phyloP scores from a whole-genome alignment of 2,888 invertebrate genomes.

The Drosophila putrida region DNA sequence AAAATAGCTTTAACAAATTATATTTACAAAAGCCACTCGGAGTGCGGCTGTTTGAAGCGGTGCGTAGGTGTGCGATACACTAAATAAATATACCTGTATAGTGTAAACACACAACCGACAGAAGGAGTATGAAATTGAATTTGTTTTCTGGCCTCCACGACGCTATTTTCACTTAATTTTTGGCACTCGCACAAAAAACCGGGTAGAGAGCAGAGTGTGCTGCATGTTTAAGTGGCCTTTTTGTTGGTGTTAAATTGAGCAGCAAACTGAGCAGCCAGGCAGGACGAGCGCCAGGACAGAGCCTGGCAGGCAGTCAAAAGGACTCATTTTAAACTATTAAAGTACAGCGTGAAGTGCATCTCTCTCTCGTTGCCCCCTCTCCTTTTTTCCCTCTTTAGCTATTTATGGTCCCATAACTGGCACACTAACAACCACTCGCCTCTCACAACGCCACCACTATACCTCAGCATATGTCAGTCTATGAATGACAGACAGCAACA shows the following conservation, averaged over 20 bases:
- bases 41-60: conserved; percentile 14
- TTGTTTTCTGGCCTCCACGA: conserved; percentile 30
- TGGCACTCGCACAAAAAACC: conserved; percentile 43
- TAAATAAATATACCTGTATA: conserved; percentile 64
- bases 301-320: conserved; percentile 58
- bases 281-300: conserved; percentile 22
- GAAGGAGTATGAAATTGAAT: conserved; percentile 64
- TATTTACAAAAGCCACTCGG: conserved; percentile 16
- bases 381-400: conserved; percentile 41
- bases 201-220: conserved; percentile 2
- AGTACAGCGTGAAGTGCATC: conserved; percentile 32
- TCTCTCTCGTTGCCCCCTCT: not conserved
- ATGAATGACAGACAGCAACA: conserved; percentile 61
- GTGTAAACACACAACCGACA: conserved; percentile 13
- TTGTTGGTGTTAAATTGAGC: conserved; percentile 79
- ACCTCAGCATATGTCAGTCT: conserved; percentile 63
- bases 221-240: conserved; percentile 65
- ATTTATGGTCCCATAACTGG: conserved; percentile 75
- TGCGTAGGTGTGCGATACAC: conserved; percentile 47
- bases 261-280: conserved; percentile 51
- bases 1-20: not conserved
- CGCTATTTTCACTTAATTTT: conserved; percentile 66
- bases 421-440: conserved; percentile 56
- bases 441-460: not conserved
- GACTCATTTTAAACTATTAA: conserved; percentile 72